phyloP scores from a whole-genome alignment of 1,140 invertebrate genomes.

The Drosophila arawakana region DNA sequence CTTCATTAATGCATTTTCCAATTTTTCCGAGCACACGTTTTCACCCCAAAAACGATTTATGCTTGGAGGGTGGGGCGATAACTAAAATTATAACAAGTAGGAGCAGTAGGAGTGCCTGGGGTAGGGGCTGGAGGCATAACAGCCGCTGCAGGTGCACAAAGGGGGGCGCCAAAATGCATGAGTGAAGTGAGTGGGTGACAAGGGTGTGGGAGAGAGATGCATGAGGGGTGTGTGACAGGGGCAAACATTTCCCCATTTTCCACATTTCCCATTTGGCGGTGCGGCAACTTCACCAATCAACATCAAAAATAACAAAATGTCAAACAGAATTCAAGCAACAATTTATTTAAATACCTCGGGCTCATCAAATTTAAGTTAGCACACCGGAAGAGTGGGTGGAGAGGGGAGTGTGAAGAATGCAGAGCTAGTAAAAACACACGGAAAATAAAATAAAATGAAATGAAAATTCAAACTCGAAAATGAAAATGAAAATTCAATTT shows the following conservation, averaged over 20 bases:
- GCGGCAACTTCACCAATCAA: slow-evolving; percentile 69
- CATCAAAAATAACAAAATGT: slow-evolving; percentile 80
- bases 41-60: slow-evolving; percentile 39
- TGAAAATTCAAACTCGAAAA: slow-evolving; percentile 43
- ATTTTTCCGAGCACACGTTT: slow-evolving; percentile 27
- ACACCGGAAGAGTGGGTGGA: slow-evolving; percentile 55
- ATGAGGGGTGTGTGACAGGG: not conserved
- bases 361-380: slow-evolving; percentile 77
- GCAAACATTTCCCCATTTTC: slow-evolving; percentile 1
- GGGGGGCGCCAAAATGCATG: slow-evolving; percentile 49
- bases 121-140: not conserved
- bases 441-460: slow-evolving; percentile 46
- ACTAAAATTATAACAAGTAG: slow-evolving; percentile 48
- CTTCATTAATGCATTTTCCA: slow-evolving; percentile 53
- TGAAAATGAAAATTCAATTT: slow-evolving; percentile 84
- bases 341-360: slow-evolving; percentile 81
- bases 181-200: slow-evolving; percentile 32
- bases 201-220: not conserved
- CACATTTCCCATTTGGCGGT: slow-evolving; percentile 3
- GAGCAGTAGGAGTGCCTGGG: not conserved
- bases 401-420: not conserved
- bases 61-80: slow-evolving; percentile 38
- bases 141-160: slow-evolving; percentile 42
- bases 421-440: not conserved
- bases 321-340: slow-evolving; percentile 79